Conservation (phyloP, 37 sponge, comb jelly and placozoan genomes). For the Corticium candelabrum region DNA sequence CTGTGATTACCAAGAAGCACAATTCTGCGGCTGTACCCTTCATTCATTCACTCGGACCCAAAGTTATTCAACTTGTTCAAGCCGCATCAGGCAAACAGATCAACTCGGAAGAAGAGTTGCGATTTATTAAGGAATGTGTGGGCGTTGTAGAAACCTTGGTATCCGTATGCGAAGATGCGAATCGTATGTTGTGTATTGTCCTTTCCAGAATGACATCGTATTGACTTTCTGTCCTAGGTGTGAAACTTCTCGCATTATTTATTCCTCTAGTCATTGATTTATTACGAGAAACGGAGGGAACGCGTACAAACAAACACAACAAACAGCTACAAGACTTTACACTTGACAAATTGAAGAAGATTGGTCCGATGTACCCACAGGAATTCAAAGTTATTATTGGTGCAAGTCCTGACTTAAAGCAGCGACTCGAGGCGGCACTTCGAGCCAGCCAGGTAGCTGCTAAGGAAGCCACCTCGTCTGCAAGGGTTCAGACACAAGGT, state of each 20-base stretch:
- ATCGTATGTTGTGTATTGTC: neutral
- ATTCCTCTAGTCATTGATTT: constrained; percentile 44
- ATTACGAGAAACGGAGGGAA: constrained; percentile 14
- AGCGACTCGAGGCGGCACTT: constrained; percentile 61
- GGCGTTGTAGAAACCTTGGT: neutral
- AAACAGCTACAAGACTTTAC: constrained; percentile 25
- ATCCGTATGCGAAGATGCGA: neutral
- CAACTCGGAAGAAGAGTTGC: neutral
- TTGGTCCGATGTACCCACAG: constrained; percentile 64
- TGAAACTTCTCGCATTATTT: constrained; percentile 32
- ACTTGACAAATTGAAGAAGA: constrained; percentile 37
- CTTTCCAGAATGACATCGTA: neutral
- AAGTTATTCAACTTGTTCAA: constrained; percentile 30
- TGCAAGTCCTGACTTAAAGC: constrained; percentile 34
- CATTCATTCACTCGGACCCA: constrained; percentile 45
- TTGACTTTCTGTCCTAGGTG: constrained; percentile 15
- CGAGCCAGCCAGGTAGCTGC: too few species aligned
- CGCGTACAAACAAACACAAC: constrained; percentile 11
- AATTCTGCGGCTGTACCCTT: constrained; percentile 7
- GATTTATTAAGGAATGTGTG: neutral
- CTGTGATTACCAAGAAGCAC: constrained; percentile 24
- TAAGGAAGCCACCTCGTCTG: too few species aligned
- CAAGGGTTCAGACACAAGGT: too few species aligned
- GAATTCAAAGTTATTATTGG: constrained; percentile 55
- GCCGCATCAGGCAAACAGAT: neutral